Percentiles rank a stretch among this genome's conserved stretches.
Evolutionary conservation across 2,888 invertebrate genomes (phyloP).

Genomic region (Phytoseiulus persimilis): DNA sequence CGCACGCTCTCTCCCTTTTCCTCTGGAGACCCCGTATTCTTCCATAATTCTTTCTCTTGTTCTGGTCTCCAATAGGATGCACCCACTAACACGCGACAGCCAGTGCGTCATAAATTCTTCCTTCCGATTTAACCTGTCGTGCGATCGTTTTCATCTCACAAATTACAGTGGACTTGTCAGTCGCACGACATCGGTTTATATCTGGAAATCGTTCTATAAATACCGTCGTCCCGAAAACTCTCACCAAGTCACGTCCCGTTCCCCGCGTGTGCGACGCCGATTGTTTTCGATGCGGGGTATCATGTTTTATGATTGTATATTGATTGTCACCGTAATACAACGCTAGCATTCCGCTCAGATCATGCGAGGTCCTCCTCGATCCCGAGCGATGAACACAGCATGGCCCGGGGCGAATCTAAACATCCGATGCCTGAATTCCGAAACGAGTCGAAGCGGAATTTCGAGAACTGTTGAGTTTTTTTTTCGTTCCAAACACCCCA

Average conservation of each 20-base stretch:
- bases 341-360: neutral
- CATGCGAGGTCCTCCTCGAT: neutral
- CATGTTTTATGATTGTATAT: neutral
- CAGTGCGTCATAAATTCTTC: neutral
- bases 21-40: neutral
- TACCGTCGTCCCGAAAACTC: neutral
- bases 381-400: neutral
- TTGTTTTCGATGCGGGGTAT: neutral
- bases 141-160: neutral
- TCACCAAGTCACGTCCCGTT: neutral
- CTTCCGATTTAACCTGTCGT: neutral
- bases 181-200: neutral
- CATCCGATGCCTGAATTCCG: neutral
- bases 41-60: neutral
- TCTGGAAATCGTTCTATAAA: neutral
- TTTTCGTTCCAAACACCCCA: neutral
- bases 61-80: neutral
- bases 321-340: neutral
- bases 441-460: neutral
- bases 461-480: neutral
- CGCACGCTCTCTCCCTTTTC: neutral
- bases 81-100: constrained; percentile 5
- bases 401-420: neutral
- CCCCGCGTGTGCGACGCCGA: neutral
- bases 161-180: neutral